These are phyloP conservation scores for Gorsachius magnificus DNA, from an alignment of 2,797 vertebrate species.

Conservation along the genomic window DNA sequence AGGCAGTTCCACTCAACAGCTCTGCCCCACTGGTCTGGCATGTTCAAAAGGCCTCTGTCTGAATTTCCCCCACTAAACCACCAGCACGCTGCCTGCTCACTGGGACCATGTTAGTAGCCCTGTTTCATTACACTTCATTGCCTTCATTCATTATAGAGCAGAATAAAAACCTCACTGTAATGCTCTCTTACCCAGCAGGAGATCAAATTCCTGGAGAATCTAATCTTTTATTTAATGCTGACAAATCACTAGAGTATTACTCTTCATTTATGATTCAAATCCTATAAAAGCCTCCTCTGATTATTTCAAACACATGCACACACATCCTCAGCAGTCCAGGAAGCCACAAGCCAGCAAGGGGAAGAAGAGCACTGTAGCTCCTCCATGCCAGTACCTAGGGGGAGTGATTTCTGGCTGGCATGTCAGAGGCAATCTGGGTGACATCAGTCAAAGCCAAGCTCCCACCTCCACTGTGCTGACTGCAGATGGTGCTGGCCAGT, in stretches of 20 bases:
- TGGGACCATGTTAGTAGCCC: not conserved
- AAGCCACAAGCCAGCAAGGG: not conserved
- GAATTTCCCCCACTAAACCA: not conserved
- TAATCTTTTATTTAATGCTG: slow-evolving; percentile 73
- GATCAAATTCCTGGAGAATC: slow-evolving; percentile 68
- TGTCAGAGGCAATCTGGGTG: not conserved
- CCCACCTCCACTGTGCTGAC: not conserved
- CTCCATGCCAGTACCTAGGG: not conserved
- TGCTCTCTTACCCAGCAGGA: slow-evolving; percentile 46
- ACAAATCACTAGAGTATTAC: slow-evolving; percentile 66
- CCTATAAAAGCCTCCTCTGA: slow-evolving; percentile 40
- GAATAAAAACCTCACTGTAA: slow-evolving; percentile 53
- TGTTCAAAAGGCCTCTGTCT: not conserved
- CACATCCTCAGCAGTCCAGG: not conserved
- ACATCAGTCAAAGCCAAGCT: not conserved
- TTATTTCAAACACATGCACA: not conserved
- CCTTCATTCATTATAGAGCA: slow-evolving; percentile 66
- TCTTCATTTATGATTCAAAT: slow-evolving; percentile 60
- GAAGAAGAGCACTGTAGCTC: not conserved
- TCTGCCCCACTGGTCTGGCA: not conserved
- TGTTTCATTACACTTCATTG: slow-evolving; percentile 44
- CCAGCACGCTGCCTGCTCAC: not conserved
- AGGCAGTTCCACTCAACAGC: not conserved
- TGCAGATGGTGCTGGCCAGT: not conserved
- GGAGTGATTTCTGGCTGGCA: not conserved